Conservation (phyloP, 2,113 vertebrate species). For the Procavia capensis region DNA sequence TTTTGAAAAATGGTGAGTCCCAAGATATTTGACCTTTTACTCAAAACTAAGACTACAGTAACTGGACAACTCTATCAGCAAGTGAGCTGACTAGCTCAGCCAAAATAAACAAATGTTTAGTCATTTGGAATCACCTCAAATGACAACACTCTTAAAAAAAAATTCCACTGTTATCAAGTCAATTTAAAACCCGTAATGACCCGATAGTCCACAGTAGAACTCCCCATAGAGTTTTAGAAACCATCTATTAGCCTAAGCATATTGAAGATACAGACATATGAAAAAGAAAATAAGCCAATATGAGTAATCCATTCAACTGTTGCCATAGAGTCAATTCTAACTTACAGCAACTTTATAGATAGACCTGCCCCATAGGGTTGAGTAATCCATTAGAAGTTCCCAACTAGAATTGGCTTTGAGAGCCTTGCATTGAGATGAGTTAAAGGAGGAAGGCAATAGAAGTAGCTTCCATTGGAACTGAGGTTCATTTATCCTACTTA, state of each 20-base stretch:
- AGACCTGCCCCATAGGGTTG: too few relatives aligned
- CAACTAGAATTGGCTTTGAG: not conserved
- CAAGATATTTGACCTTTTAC: not conserved
- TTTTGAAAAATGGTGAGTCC: not conserved
- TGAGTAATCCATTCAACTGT: not conserved
- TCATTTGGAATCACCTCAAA: not conserved
- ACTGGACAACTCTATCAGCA: not conserved
- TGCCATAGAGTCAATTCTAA: too few relatives aligned
- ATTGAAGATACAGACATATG: not conserved
- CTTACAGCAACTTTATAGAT: too few relatives aligned
- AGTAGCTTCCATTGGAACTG: not conserved
- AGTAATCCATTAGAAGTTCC: not conserved
- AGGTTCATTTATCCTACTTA: conserved; percentile 37
- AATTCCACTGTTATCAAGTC: too few relatives aligned
- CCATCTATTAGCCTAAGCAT: not conserved
- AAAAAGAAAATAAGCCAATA: not conserved
- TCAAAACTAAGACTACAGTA: conserved; percentile 38
- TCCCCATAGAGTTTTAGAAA: too few relatives aligned
- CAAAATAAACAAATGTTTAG: conserved; percentile 25
- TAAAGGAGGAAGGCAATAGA: not conserved
- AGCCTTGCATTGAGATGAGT: not conserved
- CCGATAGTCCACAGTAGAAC: too few relatives aligned
- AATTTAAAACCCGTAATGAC: too few relatives aligned
- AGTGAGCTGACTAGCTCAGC: not conserved
- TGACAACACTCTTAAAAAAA: not conserved